Evolutionary conservation across 2,797 vertebrate species (phyloP).

Genomic region (Crypturellus tataupa): DNA sequence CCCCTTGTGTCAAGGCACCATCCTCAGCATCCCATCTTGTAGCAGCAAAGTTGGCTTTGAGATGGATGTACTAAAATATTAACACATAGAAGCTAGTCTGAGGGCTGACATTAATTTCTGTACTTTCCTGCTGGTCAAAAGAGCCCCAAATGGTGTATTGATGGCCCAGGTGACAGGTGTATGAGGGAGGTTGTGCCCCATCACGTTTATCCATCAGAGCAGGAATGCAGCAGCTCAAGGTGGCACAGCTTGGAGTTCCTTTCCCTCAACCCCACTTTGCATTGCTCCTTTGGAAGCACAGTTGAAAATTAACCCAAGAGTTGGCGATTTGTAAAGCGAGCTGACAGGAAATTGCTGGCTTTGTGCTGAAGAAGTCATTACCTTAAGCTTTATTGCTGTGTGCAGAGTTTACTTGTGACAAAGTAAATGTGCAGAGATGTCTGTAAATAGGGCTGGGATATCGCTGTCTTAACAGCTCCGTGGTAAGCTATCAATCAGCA

Average conservation of each 20-base stretch:
- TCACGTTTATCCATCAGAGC: background rate
- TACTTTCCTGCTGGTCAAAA: background rate
- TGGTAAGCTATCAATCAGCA: conserved; percentile 69
- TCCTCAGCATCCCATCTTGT: background rate
- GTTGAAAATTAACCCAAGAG: conserved; percentile 74
- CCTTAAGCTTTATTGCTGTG: conserved; percentile 77
- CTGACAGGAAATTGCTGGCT: conserved; percentile 77
- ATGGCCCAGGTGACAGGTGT: background rate
- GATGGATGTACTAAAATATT: background rate
- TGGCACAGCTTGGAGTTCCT: background rate
- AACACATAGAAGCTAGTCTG: rapidly evolving
- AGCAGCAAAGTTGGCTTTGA: background rate
- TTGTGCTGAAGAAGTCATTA: conserved; percentile 78
- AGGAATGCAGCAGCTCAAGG: background rate
- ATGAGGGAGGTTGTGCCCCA: rapidly evolving
- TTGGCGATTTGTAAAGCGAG: conserved; percentile 69
- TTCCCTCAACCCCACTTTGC: background rate
- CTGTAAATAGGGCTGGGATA: conserved; percentile 68
- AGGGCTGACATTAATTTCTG: background rate
- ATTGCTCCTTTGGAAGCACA: background rate
- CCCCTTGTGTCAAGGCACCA: rapidly evolving
- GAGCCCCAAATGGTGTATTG: background rate
- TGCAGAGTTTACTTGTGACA: conserved; percentile 74
- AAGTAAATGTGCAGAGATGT: conserved; percentile 75
- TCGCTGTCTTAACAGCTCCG: conserved; percentile 58